Evolutionary conservation across 2,113 vertebrate genomes (phyloP).

Genomic region (Pandion haliaetus): DNA sequence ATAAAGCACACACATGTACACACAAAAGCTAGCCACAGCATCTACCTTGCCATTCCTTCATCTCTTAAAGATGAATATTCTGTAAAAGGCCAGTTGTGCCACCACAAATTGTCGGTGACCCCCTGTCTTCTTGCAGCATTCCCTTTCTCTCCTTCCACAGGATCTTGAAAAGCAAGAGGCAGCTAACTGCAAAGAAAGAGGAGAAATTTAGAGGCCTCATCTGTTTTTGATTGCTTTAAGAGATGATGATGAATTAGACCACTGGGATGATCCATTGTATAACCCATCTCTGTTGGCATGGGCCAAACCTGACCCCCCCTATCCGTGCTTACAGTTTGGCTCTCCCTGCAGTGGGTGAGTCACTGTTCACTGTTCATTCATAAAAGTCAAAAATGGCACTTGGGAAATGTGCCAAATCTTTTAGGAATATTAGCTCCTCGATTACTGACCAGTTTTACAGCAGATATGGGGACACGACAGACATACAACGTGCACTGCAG

Average conservation of each 20-base stretch:
- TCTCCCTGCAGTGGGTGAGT: neutral
- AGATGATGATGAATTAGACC: neutral
- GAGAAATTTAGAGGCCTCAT: neutral
- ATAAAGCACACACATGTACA: neutral
- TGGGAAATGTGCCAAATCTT: neutral
- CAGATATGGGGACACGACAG: neutral
- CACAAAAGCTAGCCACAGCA: neutral
- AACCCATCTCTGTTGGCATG: neutral
- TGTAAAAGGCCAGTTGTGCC: neutral
- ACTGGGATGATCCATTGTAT: neutral
- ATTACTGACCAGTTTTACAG: neutral
- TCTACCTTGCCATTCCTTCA: neutral
- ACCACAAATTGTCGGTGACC: neutral
- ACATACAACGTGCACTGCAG: rapidly evolving
- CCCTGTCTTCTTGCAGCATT: neutral
- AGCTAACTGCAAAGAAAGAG: neutral
- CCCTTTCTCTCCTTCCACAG: neutral
- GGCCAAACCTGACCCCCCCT: neutral
- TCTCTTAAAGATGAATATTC: neutral
- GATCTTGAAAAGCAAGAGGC: neutral
- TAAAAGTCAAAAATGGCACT: neutral
- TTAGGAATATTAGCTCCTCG: neutral
- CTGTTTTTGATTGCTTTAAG: neutral
- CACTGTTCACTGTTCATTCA: neutral
- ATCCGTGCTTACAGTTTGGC: neutral